phyloP scores from a whole-genome alignment of 1,140 invertebrate species.

The Nephila pilipes region DNA sequence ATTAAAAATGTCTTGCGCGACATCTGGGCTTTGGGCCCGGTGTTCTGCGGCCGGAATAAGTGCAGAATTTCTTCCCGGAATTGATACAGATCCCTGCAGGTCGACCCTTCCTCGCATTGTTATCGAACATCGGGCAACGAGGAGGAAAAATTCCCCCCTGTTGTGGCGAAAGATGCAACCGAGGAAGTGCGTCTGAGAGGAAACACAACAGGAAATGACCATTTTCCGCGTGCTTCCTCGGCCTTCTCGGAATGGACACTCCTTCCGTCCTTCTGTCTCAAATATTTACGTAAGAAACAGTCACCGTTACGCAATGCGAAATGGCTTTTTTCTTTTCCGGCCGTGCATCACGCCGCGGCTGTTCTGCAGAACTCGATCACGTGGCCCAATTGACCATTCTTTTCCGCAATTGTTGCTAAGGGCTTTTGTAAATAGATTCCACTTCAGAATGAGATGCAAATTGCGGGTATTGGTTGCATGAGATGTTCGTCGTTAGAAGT shows the following conservation, averaged over 20 bases:
- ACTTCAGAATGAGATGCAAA: too few species aligned
- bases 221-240: background rate
- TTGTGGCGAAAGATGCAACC: background rate
- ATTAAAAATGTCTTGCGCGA: too few species aligned
- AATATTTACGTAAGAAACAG: background rate
- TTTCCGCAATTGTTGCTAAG: background rate
- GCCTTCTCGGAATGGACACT: conserved; percentile 13
- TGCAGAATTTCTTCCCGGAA: too few species aligned
- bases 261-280: background rate
- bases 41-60: too few species aligned
- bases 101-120: too few species aligned
- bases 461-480: too few species aligned
- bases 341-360: background rate
- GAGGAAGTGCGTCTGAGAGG: background rate
- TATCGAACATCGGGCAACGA: too few species aligned
- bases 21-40: too few species aligned
- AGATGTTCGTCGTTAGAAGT: too few species aligned
- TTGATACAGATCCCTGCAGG: too few species aligned
- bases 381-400: background rate
- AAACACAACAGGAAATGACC: conserved; percentile 44
- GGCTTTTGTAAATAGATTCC: background rate
- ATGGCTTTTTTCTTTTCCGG: background rate
- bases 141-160: too few species aligned
- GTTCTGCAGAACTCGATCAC: background rate
- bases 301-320: background rate